Percentiles rank a stretch among this genome's conserved stretches.
phyloP scores from a whole-genome alignment of 2,888 invertebrate genomes.

The Nebria brevicollis region DNA sequence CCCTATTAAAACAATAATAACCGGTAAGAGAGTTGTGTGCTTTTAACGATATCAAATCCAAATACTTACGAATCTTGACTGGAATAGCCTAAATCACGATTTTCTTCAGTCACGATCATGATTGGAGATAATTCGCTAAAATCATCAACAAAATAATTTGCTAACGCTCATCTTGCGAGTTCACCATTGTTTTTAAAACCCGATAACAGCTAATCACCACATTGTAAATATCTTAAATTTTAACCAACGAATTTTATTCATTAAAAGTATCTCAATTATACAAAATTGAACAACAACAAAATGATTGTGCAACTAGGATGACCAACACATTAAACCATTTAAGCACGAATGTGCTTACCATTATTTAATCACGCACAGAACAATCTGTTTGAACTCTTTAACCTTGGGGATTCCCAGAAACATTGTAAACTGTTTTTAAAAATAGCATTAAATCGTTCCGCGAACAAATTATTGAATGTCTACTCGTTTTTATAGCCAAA shows the following conservation, averaged over 20 bases:
- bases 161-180: neutral
- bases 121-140: neutral
- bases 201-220: neutral
- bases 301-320: too few species aligned
- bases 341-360: neutral
- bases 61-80: neutral
- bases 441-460: neutral
- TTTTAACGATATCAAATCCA: neutral
- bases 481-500: neutral
- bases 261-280: too few species aligned
- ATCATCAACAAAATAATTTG: neutral
- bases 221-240: too few species aligned
- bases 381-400: neutral
- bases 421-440: neutral
- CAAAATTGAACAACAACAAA: too few species aligned
- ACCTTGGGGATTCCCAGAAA: conserved; percentile 1
- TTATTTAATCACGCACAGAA: neutral
- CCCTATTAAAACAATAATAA: neutral
- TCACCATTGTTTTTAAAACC: neutral
- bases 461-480: neutral
- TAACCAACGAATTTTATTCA: too few species aligned
- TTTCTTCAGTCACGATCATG: neutral
- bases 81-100: neutral
- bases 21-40: neutral
- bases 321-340: too few species aligned